These are phyloP conservation scores for human (Homo sapiens) DNA, from an alignment of 2,113 vertebrate genomes.

Conservation along the genomic window GRCh38 chr7:23341001-23341500, in stretches of 20 bases:
- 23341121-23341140: too few species aligned
- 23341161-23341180: not conserved
- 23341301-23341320: not conserved
- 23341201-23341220: not conserved
- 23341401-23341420: too few species aligned
- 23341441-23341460: too few species aligned
- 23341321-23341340: constrained; percentile 27
- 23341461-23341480: too few species aligned
- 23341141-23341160: not conserved
- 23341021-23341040: too few species aligned
- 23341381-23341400: not conserved
- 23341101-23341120: too few species aligned
- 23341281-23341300: not conserved
- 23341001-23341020: too few species aligned
- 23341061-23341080: too few species aligned
- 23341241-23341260: not conserved
- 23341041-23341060: too few species aligned
- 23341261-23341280: not conserved
- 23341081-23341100: too few species aligned
- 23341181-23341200: not conserved
- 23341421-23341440: too few species aligned
- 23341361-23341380: constrained; percentile 24
- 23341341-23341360: constrained; percentile 2
- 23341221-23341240: not conserved
- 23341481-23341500: too few species aligned